Evolutionary conservation across 2,113 vertebrate genomes (phyloP).

Genomic region (Amblyopsis rosae): DNA sequence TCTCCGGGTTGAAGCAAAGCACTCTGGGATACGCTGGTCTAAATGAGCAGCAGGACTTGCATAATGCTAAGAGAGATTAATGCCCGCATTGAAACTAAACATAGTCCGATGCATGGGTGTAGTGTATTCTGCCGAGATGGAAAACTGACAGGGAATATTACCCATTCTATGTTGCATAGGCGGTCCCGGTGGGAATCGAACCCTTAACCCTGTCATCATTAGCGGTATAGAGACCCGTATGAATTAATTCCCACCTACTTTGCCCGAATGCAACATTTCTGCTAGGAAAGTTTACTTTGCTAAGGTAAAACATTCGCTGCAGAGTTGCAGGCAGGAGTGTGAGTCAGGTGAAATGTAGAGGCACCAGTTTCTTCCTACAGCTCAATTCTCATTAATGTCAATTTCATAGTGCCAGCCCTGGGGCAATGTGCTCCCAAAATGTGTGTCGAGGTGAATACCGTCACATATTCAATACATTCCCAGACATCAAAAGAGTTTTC

Average conservation of each 20-base stretch:
- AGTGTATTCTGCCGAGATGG: conserved; percentile 48
- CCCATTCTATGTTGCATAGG: conserved; percentile 43
- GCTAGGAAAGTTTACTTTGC: conserved; percentile 30
- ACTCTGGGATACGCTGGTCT: conserved; percentile 53
- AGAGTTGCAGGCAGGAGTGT: conserved; percentile 37
- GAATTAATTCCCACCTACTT: not conserved
- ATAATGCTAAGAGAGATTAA: conserved; percentile 63
- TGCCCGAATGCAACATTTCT: conserved; percentile 16
- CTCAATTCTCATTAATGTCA: conserved; percentile 76
- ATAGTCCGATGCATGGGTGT: conserved; percentile 58
- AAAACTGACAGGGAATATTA: conserved; percentile 62
- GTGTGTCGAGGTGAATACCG: conserved; percentile 54
- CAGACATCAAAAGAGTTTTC: conserved; percentile 61
- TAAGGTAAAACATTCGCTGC: conserved; percentile 26
- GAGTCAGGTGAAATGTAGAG: conserved; percentile 60
- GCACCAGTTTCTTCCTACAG: conserved; percentile 42
- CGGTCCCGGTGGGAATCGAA: not conserved
- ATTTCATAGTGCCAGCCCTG: conserved; percentile 69
- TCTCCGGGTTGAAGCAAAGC: conserved; percentile 59
- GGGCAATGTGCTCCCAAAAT: conserved; percentile 49
- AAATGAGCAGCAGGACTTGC: conserved; percentile 63
- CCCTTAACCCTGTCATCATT: not conserved
- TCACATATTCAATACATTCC: conserved; percentile 70
- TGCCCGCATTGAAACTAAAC: conserved; percentile 64
- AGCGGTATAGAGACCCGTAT: not conserved